Percentiles rank a stretch among this genome's conserved stretches.
phyloP scores from a whole-genome alignment of 30 jellyfish, hydroid and myxozoan species.

The Catostylus mosaicus region DNA sequence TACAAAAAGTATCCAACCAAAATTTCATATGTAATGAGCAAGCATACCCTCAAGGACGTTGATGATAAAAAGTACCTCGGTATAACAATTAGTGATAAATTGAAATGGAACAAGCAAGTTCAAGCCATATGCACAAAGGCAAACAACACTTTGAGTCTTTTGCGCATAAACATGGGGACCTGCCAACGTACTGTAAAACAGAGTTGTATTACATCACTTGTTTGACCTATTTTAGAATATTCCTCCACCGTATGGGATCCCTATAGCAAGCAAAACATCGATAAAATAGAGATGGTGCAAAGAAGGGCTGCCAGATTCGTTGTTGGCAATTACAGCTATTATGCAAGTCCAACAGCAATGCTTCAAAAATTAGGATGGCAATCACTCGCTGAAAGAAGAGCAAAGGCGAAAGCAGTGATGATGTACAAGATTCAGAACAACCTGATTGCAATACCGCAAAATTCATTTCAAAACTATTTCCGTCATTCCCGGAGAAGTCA shows the following conservation, averaged over 20 bases:
- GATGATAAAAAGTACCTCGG: conserved; percentile 53
- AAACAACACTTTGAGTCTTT: neutral
- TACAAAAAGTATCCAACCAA: neutral
- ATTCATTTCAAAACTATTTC: neutral
- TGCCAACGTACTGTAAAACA: conserved; percentile 49
- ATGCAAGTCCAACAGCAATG: conserved; percentile 29
- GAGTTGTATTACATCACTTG: conserved; percentile 17
- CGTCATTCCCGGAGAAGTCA: conserved; percentile 31
- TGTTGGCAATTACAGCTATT: conserved; percentile 2
- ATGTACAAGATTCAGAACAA: conserved; percentile 14
- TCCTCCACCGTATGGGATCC: conserved; percentile 54
- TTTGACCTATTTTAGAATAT: conserved; percentile 40
- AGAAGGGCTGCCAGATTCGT: conserved; percentile 59
- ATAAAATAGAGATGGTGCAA: conserved; percentile 39
- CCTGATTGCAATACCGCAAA: conserved; percentile 41
- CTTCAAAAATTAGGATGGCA: conserved; percentile 5
- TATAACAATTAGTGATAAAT: conserved; percentile 13
- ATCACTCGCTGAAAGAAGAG: conserved; percentile 28
- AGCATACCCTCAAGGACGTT: conserved; percentile 19
- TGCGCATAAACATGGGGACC: conserved; percentile 5
- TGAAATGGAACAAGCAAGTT: conserved; percentile 11
- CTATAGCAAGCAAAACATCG: conserved; percentile 28
- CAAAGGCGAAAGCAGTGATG: conserved; percentile 16
- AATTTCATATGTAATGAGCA: neutral
- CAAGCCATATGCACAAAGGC: conserved; percentile 13